These are phyloP conservation scores for Germaria angustata DNA, from an alignment of 2,888 invertebrate species.

Conservation along the genomic window DNA sequence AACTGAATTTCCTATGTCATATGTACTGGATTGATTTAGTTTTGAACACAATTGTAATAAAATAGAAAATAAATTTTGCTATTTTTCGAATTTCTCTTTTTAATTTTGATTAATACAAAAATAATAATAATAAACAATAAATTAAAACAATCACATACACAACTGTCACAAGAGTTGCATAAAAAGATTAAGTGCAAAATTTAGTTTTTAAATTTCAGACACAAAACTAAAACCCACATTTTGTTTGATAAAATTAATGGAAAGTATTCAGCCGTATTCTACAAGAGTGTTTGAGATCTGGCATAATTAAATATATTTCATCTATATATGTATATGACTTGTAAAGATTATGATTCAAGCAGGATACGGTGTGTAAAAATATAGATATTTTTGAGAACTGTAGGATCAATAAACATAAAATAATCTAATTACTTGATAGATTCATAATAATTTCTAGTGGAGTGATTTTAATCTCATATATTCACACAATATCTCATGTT, in stretches of 20 bases:
- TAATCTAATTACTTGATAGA: too few species aligned
- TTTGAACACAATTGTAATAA: conserved; percentile 74
- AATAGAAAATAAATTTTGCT: conserved; percentile 71
- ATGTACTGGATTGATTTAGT: conserved; percentile 73
- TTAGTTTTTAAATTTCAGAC: background rate
- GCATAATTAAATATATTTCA: background rate
- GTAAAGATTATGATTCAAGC: background rate
- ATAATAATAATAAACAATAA: conserved; percentile 36
- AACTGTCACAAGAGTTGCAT: background rate
- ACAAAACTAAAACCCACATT: background rate
- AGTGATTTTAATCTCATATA: too few species aligned
- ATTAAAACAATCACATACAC: conserved; percentile 44
- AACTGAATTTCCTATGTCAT: conserved; percentile 79
- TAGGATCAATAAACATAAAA: too few species aligned
- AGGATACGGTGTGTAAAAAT: too few species aligned
- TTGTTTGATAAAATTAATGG: background rate
- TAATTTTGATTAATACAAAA: conserved; percentile 26
- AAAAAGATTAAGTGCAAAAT: background rate
- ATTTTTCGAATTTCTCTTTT: conserved; percentile 55
- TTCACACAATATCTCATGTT: too few species aligned
- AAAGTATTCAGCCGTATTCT: conserved; percentile 14
- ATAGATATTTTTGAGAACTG: too few species aligned
- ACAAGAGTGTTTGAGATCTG: background rate
- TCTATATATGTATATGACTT: background rate
- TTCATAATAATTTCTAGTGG: too few species aligned